phyloP scores from a whole-genome alignment of 2,797 vertebrate genomes.

The Pangasius krempfi region DNA sequence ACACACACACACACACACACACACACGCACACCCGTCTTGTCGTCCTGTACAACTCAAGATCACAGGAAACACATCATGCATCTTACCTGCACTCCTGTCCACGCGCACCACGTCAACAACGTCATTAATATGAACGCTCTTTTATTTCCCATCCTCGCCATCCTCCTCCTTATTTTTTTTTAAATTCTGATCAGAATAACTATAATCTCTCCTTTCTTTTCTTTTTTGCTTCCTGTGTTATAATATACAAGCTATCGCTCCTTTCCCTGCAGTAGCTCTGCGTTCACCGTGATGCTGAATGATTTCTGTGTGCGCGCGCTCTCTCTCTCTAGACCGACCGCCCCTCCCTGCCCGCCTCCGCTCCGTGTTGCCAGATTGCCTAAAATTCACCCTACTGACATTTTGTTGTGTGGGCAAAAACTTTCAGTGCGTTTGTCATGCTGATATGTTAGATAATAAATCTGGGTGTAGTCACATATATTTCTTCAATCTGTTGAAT shows the following conservation, averaged over 20 bases:
- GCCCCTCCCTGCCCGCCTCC: background rate
- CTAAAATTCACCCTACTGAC: background rate
- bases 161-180: constrained; percentile 48
- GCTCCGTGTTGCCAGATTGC: constrained; percentile 20
- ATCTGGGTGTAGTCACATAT: background rate
- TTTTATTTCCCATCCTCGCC: constrained; percentile 75
- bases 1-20: background rate
- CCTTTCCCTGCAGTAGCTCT: background rate
- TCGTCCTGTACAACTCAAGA: constrained; percentile 1
- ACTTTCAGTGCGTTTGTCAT: background rate
- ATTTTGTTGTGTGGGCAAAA: background rate
- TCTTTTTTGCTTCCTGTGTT: background rate
- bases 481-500: background rate
- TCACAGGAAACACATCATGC: constrained; percentile 14
- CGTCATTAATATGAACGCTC: constrained; percentile 72
- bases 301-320: background rate
- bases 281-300: constrained; percentile 10
- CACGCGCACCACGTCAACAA: constrained; percentile 73
- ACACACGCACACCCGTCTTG: background rate
- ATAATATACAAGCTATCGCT: background rate
- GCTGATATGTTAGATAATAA: background rate
- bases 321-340: background rate
- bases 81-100: constrained; percentile 78
- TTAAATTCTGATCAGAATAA: background rate
- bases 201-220: constrained; percentile 18